A percentile compares a stretch with the other conserved stretches of the same genome.
phyloP scores from a whole-genome alignment of 2,113 vertebrate genomes.

The Strigops habroptila region DNA sequence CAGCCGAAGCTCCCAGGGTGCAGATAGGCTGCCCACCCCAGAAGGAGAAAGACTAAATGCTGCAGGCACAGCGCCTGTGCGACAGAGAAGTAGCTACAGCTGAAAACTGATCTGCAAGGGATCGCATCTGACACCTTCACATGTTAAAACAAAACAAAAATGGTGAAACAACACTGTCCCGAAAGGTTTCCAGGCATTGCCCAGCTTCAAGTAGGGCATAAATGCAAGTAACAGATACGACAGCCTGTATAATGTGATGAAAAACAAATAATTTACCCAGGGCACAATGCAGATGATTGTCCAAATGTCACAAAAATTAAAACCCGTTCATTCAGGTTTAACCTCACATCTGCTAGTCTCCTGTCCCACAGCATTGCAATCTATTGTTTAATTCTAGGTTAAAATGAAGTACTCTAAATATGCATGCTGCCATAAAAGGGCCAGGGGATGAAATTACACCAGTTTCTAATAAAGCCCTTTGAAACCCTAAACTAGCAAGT shows the following conservation, averaged over 20 bases:
- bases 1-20: neutral
- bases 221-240: neutral
- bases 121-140: neutral
- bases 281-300: neutral
- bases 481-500: slow-evolving; percentile 81
- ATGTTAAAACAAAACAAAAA: neutral
- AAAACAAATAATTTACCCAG: slow-evolving; percentile 9
- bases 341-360: slow-evolving; percentile 21
- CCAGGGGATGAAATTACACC: slow-evolving; percentile 90
- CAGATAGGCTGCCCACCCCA: neutral
- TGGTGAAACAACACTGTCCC: rapidly evolving
- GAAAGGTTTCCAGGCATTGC: neutral
- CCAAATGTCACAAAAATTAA: neutral
- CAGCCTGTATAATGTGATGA: neutral
- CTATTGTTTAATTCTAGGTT: slow-evolving; percentile 83
- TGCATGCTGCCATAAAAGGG: slow-evolving; percentile 71
- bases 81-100: neutral
- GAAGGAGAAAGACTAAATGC: neutral
- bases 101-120: neutral
- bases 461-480: slow-evolving; percentile 87
- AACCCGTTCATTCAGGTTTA: neutral
- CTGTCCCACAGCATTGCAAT: slow-evolving; percentile 55
- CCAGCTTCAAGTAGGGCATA: neutral
- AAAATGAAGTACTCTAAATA: slow-evolving; percentile 81
- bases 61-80: rapidly evolving